Evolutionary conservation across 2,888 invertebrate genomes (phyloP).

Genomic region (Leucophenga montana): DNA sequence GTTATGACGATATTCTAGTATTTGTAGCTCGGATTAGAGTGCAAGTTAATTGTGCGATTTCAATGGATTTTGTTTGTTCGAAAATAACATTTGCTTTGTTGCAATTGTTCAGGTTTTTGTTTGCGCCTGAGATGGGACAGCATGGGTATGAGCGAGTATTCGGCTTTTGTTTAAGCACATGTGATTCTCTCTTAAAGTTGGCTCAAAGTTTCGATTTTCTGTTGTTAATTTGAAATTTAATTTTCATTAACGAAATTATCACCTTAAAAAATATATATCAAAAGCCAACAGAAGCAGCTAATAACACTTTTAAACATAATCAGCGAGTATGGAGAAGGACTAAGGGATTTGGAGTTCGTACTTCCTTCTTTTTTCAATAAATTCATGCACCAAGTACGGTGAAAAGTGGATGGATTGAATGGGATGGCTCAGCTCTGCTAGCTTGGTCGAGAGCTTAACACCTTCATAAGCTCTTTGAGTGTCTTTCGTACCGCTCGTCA

Average conservation of each 20-base stretch:
- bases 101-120: slow-evolving; percentile 35
- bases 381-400: neutral
- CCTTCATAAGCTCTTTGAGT: slow-evolving; percentile 62
- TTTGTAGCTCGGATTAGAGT: slow-evolving; percentile 62
- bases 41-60: slow-evolving; percentile 62
- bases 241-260: neutral
- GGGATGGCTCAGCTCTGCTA: no score
- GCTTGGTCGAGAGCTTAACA: slow-evolving; percentile 45
- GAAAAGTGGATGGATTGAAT: no score
- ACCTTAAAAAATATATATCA: neutral
- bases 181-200: no score
- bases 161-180: no score
- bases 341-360: neutral
- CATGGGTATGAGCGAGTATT: no score
- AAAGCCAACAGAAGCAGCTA: neutral
- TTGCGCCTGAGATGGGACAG: neutral
- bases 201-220: no score
- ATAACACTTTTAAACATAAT: neutral
- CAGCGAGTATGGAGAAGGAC: neutral
- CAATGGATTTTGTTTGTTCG: slow-evolving; percentile 65
- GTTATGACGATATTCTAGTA: slow-evolving; percentile 32
- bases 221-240: neutral
- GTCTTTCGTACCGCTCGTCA: slow-evolving; percentile 35
- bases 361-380: neutral
- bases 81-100: slow-evolving; percentile 60